Conservation (phyloP, 2,113 vertebrate species). For the Donacobius atricapilla region DNA sequence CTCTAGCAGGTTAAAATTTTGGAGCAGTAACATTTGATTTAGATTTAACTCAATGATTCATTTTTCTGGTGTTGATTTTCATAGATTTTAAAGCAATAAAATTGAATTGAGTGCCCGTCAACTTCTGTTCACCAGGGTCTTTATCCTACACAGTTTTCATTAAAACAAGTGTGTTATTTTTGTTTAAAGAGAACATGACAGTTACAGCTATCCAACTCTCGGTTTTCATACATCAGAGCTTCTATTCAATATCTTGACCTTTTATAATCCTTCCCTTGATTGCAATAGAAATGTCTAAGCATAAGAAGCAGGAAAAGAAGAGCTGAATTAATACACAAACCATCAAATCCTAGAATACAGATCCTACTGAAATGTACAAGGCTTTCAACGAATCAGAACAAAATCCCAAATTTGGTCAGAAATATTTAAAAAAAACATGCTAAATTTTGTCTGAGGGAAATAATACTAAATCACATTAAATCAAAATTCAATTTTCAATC, state of each 20-base stretch:
- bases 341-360: not conserved
- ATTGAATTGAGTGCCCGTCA: not conserved
- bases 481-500: not conserved
- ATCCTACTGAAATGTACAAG: not conserved
- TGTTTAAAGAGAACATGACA: not conserved
- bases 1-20: not conserved
- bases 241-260: not conserved
- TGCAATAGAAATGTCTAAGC: not conserved
- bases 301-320: not conserved
- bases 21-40: not conserved
- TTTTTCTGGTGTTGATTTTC: not conserved
- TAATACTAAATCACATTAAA: not conserved
- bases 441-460: not conserved
- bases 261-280: not conserved
- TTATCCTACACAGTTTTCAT: not conserved
- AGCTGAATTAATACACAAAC: not conserved
- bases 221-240: not conserved
- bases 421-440: not conserved
- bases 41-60: not conserved
- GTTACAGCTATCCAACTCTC: not conserved
- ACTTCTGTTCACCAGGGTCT: not conserved
- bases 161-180: not conserved
- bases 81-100: not conserved
- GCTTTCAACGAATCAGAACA: not conserved
- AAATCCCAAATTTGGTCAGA: not conserved